Evolutionary conservation across 2,888 invertebrate genomes (phyloP).

Genomic region (Cepaea hortensis): DNA sequence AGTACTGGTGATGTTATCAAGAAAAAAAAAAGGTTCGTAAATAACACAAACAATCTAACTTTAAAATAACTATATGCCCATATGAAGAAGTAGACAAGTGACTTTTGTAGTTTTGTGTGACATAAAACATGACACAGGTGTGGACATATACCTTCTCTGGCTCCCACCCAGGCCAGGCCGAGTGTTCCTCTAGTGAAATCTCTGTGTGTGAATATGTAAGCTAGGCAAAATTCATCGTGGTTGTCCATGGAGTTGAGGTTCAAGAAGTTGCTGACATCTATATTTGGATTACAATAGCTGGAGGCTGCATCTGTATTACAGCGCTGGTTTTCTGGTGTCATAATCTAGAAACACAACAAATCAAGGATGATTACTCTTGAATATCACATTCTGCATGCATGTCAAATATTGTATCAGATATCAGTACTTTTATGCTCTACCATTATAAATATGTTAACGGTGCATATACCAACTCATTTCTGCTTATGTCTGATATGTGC

Average conservation of each 20-base stretch:
- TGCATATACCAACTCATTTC: too few species aligned
- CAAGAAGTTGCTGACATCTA: slow-evolving; percentile 98
- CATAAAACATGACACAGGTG: not conserved
- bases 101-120: not conserved
- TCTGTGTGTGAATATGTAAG: slow-evolving; percentile 98
- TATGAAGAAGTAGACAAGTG: not conserved
- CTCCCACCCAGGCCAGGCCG: slow-evolving; percentile 99
- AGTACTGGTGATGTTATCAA: too few species aligned
- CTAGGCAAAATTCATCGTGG: slow-evolving; percentile 98
- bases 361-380: not conserved
- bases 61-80: too few species aligned
- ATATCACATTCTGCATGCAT: not conserved
- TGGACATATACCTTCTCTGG: slow-evolving; percentile 72
- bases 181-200: slow-evolving; percentile 98
- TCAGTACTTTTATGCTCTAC: too few species aligned
- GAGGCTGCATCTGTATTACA: slow-evolving; percentile 50
- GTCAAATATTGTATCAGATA: too few species aligned
- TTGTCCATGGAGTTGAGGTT: slow-evolving; percentile 97
- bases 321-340: slow-evolving; percentile 56
- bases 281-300: slow-evolving; percentile 93
- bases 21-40: too few species aligned
- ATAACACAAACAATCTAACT: too few species aligned
- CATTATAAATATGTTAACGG: too few species aligned
- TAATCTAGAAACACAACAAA: slow-evolving; percentile 53
- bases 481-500: too few species aligned